phyloP scores from a whole-genome alignment of 2,888 invertebrate genomes.

The Thereva unica region DNA sequence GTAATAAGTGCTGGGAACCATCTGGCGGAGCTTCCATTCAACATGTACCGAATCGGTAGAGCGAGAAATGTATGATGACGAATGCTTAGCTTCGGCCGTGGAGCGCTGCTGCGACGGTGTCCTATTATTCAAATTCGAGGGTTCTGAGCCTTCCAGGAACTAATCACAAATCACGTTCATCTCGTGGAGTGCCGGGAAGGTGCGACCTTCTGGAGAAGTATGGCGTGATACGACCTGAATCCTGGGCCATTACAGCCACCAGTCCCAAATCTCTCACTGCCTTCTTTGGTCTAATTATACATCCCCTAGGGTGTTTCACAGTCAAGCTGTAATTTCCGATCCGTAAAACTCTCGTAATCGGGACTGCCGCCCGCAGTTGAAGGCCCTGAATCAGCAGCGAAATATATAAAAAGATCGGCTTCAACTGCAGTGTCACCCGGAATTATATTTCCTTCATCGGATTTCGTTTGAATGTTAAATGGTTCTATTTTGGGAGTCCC shows the following conservation, averaged over 20 bases:
- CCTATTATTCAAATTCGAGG: too few relatives aligned
- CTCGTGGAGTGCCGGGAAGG: not conserved
- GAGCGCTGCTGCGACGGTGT: too few relatives aligned
- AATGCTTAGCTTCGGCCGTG: too few relatives aligned
- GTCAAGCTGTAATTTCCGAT: constrained; percentile 32
- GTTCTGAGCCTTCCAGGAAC: too few relatives aligned
- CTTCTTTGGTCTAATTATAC: constrained; percentile 22
- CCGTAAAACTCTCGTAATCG: constrained; percentile 22
- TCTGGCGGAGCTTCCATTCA: too few relatives aligned
- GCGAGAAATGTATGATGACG: too few relatives aligned
- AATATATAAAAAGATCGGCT: constrained; percentile 7
- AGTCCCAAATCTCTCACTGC: constrained; percentile 19
- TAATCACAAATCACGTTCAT: too few relatives aligned
- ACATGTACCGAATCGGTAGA: too few relatives aligned
- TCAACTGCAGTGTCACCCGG: constrained; percentile 22
- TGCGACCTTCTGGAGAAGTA: not conserved
- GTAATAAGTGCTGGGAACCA: too few relatives aligned
- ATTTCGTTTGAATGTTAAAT: constrained; percentile 24
- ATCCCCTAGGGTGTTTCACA: constrained; percentile 20
- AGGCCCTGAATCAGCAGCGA: constrained; percentile 12
- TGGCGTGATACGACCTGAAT: not conserved
- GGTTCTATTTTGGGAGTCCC: constrained; percentile 16
- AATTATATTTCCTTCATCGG: constrained; percentile 28
- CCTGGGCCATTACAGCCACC: not conserved
- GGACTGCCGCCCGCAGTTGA: constrained; percentile 1